A percentile compares a stretch with the other conserved stretches of the same genome.
Conservation (phyloP, 2,797 vertebrate genomes). For the Neomorphus geoffroyi region DNA sequence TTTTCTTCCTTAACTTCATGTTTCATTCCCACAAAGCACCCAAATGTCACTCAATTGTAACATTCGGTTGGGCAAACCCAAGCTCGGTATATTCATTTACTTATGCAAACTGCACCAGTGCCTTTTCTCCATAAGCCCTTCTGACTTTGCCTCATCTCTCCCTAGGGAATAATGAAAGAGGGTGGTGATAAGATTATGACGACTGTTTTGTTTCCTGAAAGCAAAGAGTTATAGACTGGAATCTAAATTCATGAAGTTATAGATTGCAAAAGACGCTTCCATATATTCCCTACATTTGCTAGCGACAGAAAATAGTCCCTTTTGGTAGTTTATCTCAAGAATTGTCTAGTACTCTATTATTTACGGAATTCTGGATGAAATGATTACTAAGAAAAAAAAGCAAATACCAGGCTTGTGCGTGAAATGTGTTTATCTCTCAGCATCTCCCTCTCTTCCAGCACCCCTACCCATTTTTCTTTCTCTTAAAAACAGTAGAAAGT, state of each 20-base stretch:
- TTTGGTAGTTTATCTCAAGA: background rate
- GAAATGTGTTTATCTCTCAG: background rate
- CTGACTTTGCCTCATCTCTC: background rate
- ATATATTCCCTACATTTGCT: background rate
- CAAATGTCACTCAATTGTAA: background rate
- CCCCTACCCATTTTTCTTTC: background rate
- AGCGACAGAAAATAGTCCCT: background rate
- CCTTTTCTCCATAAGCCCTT: background rate
- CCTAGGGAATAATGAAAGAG: background rate
- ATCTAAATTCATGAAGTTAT: background rate
- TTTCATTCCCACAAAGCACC: accelerated
- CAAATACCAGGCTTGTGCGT: background rate
- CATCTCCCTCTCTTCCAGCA: background rate
- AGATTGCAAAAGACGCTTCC: background rate
- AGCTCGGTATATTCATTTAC: background rate
- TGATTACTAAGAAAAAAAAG: background rate
- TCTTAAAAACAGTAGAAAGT: background rate
- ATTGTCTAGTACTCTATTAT: background rate
- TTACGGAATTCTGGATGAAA: conserved; percentile 19
- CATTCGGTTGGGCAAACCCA: background rate
- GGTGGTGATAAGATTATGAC: background rate
- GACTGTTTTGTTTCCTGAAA: background rate
- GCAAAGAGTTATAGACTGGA: background rate
- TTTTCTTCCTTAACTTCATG: background rate
- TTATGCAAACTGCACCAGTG: accelerated